Percentiles rank a stretch among this genome's conserved stretches.
Evolutionary conservation across 2,797 vertebrate genomes (phyloP).

Genomic region (Tapirus indicus): DNA sequence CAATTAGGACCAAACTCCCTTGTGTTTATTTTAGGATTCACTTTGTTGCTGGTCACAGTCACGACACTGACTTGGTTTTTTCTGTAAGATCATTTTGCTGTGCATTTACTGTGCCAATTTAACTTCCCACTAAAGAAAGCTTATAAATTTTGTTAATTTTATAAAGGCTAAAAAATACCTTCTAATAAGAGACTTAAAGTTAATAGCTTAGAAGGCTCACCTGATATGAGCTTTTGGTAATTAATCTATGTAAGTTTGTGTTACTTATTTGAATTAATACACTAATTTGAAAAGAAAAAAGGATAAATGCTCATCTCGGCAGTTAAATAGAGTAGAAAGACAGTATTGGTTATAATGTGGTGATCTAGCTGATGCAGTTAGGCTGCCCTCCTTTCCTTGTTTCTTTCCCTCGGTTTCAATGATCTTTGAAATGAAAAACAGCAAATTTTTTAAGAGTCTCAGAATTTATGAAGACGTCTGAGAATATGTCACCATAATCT

Average conservation of each 20-base stretch:
- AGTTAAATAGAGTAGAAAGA: neutral
- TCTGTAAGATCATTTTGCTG: neutral
- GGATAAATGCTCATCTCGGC: neutral
- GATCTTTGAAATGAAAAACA: slow-evolving; percentile 34
- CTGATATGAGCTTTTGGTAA: neutral
- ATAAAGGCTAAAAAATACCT: neutral
- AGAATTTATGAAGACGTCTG: neutral
- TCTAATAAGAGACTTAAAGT: slow-evolving; percentile 21
- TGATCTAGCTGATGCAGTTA: neutral
- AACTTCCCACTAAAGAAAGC: neutral
- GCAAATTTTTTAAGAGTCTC: neutral
- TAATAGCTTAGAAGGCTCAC: neutral
- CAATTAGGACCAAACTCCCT: neutral
- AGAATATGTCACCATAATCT: neutral
- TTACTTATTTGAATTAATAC: neutral
- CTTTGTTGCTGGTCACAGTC: neutral
- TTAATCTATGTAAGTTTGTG: neutral
- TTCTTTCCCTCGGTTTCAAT: neutral
- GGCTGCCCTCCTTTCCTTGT: neutral
- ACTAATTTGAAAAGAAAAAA: neutral
- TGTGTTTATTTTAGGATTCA: neutral
- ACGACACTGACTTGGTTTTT: neutral
- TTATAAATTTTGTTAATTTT: neutral
- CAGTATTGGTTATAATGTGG: neutral
- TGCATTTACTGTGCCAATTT: neutral